Evolutionary conservation across 2,113 vertebrate genomes (phyloP), one percentile per base, ranked within the genome.

Genomic region (Pipa parva): DNA sequence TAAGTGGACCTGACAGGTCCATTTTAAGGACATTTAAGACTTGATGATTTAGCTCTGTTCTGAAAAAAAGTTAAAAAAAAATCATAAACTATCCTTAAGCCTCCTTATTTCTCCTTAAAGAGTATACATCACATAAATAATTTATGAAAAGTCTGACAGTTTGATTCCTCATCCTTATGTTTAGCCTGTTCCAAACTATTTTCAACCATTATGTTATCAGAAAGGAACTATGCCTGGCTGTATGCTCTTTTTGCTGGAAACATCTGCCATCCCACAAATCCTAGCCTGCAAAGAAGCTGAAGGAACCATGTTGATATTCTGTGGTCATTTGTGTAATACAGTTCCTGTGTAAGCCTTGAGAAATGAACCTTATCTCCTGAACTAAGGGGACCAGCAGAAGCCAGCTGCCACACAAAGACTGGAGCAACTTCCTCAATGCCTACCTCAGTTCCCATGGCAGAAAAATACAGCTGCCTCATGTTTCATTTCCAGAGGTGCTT

Each of bases 361-460:
- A 64, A 71, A n/a, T 9, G 58, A 3, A 15, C 31, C 49, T 71
- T 67, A 45, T 9, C 1, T 73, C 0, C 7, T 25, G 49, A 74
- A 56, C 57, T 26, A 27, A 74, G 80, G 27, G 65, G 73, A 64
- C 52, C 31, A 42, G 70, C 72, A 24, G 21, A 29, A 13, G 2
- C 29, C 54, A 63, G n/a, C 21, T 8, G 50, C 63, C 36, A 65
- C 48, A 71, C 7, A 76, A 13, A 68, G 76, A 63, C 48, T 59
- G 69, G 55, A 76, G 57, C 26, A 6, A 76, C 62, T 76, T 76
- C 75, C 71, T 59, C 42, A 73, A 17, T 71, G 72, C 62, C 12
- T 7, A 1, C 7, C 36, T 36, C 60, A 22, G 59, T 69, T 45
- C 51, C 54, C 27, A 76, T 4, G 1, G 48, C 67, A 21, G 71